Conservation (phyloP, 1,140 invertebrate species). For the Rhopalosiphum padi region DNA sequence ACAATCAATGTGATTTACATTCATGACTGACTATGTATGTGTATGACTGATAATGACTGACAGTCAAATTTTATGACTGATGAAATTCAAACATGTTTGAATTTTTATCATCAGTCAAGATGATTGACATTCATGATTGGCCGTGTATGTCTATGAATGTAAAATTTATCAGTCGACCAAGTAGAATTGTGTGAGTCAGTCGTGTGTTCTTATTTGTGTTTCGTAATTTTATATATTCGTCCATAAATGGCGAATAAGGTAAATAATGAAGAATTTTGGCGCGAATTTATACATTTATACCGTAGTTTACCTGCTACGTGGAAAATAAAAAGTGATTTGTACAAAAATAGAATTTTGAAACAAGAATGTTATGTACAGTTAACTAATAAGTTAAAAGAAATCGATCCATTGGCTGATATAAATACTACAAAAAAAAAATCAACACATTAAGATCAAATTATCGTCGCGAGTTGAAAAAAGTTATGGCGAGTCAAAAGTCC, state of each 20-base stretch:
- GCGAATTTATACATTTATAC: too few relatives aligned
- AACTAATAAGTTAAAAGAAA: slow-evolving; percentile 10
- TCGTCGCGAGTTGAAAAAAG: slow-evolving; percentile 26
- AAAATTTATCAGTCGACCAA: not conserved
- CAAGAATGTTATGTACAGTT: not conserved
- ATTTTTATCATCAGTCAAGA: too few relatives aligned
- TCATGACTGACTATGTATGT: too few relatives aligned
- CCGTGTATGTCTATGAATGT: slow-evolving; percentile 6
- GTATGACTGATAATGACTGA: too few relatives aligned
- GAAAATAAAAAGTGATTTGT: not conserved
- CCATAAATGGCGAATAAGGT: not conserved
- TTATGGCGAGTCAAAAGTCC: slow-evolving; percentile 6
- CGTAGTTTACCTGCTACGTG: too few relatives aligned
- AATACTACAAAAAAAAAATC: slow-evolving; percentile 32
- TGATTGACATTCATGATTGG: not conserved
- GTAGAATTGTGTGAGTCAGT: not conserved
- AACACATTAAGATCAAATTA: slow-evolving; percentile 56
- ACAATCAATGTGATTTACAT: too few relatives aligned
- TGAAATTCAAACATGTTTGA: too few relatives aligned
- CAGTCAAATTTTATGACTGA: too few relatives aligned
- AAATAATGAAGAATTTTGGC: too few relatives aligned
- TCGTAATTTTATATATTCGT: not conserved
- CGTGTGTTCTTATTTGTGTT: not conserved
- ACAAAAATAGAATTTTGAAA: slow-evolving; percentile 1
- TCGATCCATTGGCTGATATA: not conserved